Evolutionary conservation across 2,888 invertebrate genomes (phyloP), one percentile per base, ranked within the genome.

Genomic region (Ophion ventricosus): DNA sequence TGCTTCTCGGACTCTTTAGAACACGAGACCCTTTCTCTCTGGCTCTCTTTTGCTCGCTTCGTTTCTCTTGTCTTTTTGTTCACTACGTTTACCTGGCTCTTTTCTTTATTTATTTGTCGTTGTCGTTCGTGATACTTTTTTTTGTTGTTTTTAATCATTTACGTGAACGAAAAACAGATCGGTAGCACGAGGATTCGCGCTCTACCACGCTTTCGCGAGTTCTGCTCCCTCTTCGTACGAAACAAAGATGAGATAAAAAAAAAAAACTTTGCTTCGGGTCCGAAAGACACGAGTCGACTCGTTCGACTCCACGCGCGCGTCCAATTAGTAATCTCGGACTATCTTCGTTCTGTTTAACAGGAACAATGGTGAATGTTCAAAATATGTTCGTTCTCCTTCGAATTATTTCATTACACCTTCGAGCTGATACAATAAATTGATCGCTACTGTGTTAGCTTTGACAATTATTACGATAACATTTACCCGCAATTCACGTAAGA

Each of bases 271-370:
- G 11, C 57, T 26, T 40, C 59, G 26, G 72, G 80, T 40, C 63
- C 63, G 20, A 23, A 40, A 74, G 57, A 43, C 56, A 56, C 74
- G 54, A 59, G 72, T 76, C 64, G 29, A 64, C 63, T 73, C 61
- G 35, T 57, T 77, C 77, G 69, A 76, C 26, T 79, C 70, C 35
- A 35, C 29, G 43, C 35, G 29, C 35, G 63, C 63, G 84, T 83
- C 84, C 87, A 87, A 87, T 87, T 87, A 87, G 87, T 76, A 87
- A 85, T 85, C 84, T 80, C 80, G 69, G 74, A 23, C 72, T 59
- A 82, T 81, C 81, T 76, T 54, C 72, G 29, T 84, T 82, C 76
- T 80, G 82, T 85, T 83, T 67, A n/a, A 61, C 29, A 54, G 5
- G 35, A 66, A 74, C 26, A 59, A 70, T 59, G 20, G 14, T n/a